Evolutionary conservation across 2,888 invertebrate genomes (phyloP), one percentile per base, ranked within the genome.

Genomic region (Sarcophaga carnaria): DNA sequence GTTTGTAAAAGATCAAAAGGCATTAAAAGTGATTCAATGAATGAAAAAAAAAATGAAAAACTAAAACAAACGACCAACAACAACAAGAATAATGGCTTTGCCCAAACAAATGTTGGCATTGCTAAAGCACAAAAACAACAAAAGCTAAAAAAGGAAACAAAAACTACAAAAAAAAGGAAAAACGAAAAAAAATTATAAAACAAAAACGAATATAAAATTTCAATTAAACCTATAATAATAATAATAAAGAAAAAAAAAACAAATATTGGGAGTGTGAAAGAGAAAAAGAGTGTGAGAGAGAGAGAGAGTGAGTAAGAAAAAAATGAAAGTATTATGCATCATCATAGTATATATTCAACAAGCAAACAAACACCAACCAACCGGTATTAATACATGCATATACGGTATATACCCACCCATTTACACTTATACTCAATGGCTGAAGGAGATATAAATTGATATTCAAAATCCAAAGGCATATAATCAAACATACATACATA

Each of bases 1-100:
- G 37, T 37, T 74, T 86, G 74, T 78, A 84, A 83, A 86, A 81
- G 84, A 87, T 87, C 87, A 87, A 87, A 87, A 84, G 75, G 81
- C 84, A 84, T 87, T 87, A 84, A 87, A 83, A 81, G 78, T 84
- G 78, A 87, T 79, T 84, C 80, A 74, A 66, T 72, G 74, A 69
- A 78, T 79, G 75, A 66, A 37, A 71, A 70, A 77, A 84, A 71
- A 59, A 59, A 59, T 2, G 1, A 59, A 59, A 59, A 14, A 59
- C 59, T 37, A 37, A 37, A 37, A 37, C 37, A 37, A 37, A 37
- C 37, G 37, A 37, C 37, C 37, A 37, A 37, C 37, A 37, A 37
- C 37, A 37, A 37, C 37, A 8, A 37, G 37, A 37, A 59, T 59
- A 14, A 75, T 78, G 25, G 66, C 27, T 86, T 83, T 83, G 63